Conservation (phyloP, 2,113 vertebrate genomes). For the Chionodraco myersi region DNA sequence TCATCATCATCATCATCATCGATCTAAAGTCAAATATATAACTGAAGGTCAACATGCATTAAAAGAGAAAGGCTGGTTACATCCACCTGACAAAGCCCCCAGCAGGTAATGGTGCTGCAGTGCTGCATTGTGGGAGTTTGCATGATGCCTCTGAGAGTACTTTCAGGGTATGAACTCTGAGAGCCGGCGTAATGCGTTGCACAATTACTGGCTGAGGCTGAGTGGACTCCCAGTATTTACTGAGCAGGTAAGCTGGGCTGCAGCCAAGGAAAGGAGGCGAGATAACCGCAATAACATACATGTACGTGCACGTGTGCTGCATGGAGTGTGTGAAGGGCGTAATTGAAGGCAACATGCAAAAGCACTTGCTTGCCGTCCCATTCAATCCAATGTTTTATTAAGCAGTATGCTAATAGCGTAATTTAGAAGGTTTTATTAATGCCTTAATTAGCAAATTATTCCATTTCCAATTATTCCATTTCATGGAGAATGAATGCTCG, state of each 20-base stretch:
- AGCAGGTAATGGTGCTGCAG: conserved; percentile 50
- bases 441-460: conserved; percentile 20
- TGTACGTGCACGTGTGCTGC: conserved; percentile 3
- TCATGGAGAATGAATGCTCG: conserved; percentile 19
- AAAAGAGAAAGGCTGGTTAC: conserved; percentile 21
- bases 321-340: conserved; percentile 1
- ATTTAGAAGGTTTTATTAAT: conserved; percentile 34
- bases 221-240: conserved; percentile 46
- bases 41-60: background rate
- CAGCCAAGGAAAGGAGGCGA: conserved; percentile 32
- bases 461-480: conserved; percentile 4
- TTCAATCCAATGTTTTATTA: conserved; percentile 32
- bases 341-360: conserved; percentile 5
- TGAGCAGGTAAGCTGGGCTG: conserved; percentile 39
- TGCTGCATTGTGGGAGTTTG: conserved; percentile 35
- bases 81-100: conserved; percentile 37
- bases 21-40: too few relatives aligned
- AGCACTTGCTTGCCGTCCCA: conserved; percentile 1
- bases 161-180: conserved; percentile 57
- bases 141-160: conserved; percentile 53
- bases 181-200: conserved; percentile 46
- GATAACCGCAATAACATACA: conserved; percentile 12
- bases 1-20: too few relatives aligned
- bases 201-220: conserved; percentile 38
- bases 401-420: conserved; percentile 22